Base-by-base conservation (phyloP, 2,888 invertebrate species). In the Balanococcus diminutus region DNA sequence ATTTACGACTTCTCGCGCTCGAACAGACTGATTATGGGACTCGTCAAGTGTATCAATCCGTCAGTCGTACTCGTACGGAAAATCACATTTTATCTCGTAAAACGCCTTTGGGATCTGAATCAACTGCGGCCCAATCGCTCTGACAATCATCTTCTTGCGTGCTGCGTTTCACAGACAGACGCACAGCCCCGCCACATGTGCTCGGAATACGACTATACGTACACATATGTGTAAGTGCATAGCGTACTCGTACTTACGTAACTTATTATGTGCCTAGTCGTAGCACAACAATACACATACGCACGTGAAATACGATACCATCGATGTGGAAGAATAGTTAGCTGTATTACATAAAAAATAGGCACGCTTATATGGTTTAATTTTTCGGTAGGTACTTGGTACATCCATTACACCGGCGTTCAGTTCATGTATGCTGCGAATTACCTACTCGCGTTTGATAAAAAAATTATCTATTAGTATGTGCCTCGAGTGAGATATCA, bases 121-220 rank as follows among this genome's bases (percentile, higher is more conserved):
- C 32, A 79, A 67, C 56, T n/a, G 67, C 25, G 61, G 19, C 36
- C 3, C 56, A 56, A 56, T 46, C 46, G n/a, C 22, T 36, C 36
- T 22, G 56, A 36, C 75, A 79, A 79, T 79, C 75, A 79, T 79
- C 75, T 79, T 79, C 75, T 36, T 36, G 75, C 75, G 75, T 79
- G 75, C 75, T 79, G 75, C 75, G 75, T 79, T 36, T 28, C 8
- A 79, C 11, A 36, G n/a, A n/a, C 36, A n/a, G 16, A 0, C n/a
- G 36, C 19, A 36, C 19, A 36, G 36, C 8, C 36, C 8, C 5
- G 4, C 56, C 22, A 8, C 22, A 8, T 22, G 9, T 9, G 22
- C 22, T 22, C 22, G 56, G 22, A 6, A 22, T 56, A 56, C 56
- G 5, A 22, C 22, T 22, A 56, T n/a, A 56, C 1, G 56, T 56